Evolutionary conservation across 2,888 invertebrate species (phyloP).

Genomic region (Meliscaeva auricollis): DNA sequence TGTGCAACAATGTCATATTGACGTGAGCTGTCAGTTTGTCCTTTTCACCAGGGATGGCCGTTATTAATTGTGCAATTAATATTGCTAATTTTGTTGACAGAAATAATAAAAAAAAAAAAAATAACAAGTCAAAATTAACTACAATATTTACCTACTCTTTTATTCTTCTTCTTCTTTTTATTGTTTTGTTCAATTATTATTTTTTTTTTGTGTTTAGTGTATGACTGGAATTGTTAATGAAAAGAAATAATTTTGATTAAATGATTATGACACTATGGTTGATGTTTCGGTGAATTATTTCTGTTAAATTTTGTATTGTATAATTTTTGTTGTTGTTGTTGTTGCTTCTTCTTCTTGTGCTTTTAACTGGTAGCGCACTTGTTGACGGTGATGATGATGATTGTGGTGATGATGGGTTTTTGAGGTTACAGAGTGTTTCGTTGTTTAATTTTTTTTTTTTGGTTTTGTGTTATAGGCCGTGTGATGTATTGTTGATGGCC

Average conservation of each 20-base stretch:
- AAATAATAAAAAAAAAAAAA: conserved; percentile 30
- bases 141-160: conserved; percentile 20
- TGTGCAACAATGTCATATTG: conserved; percentile 5
- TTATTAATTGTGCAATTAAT: conserved; percentile 68
- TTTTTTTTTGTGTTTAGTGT: conserved; percentile 29
- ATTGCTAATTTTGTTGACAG: conserved; percentile 45
- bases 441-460: conserved; percentile 19
- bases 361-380: conserved; percentile 32
- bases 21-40: conserved; percentile 37
- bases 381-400: conserved; percentile 43
- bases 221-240: conserved; percentile 69
- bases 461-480: conserved; percentile 20
- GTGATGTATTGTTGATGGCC: conserved; percentile 59
- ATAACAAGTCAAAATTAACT: conserved; percentile 37
- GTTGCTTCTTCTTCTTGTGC: neutral
- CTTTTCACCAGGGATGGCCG: conserved; percentile 31
- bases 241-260: conserved; percentile 50
- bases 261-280: conserved; percentile 68
- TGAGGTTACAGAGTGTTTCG: conserved; percentile 54
- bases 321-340: conserved; percentile 11
- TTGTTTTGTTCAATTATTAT: conserved; percentile 28
- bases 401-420: conserved; percentile 65
- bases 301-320: conserved; percentile 42
- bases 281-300: conserved; percentile 68
- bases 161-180: conserved; percentile 1